A percentile compares a stretch with the other conserved stretches of the same genome.
These are phyloP conservation scores for Botia almorhae DNA, from an alignment of 2,797 vertebrate genomes.

Conservation along the genomic window DNA sequence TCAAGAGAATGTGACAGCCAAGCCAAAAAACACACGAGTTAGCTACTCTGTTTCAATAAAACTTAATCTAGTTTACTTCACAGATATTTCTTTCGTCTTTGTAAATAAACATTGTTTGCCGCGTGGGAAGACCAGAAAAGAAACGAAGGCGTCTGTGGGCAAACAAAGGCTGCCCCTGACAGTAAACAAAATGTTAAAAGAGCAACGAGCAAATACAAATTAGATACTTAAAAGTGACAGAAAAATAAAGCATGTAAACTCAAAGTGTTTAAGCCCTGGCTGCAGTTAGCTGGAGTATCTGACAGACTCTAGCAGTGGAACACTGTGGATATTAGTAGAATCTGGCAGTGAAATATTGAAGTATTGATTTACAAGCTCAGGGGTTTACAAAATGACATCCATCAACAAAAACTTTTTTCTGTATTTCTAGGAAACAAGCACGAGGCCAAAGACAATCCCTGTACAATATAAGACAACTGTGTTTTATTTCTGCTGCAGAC, in stretches of 20 bases:
- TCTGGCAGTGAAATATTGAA: conserved; percentile 40
- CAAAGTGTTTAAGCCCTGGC: neutral
- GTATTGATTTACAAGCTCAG: conserved; percentile 51
- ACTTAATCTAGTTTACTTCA: conserved; percentile 31
- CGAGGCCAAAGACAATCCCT: conserved; percentile 18
- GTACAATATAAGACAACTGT: conserved; percentile 8
- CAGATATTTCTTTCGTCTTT: conserved; percentile 2
- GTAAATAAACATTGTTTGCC: conserved; percentile 12
- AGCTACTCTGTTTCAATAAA: conserved; percentile 40
- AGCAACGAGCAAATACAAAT: conserved; percentile 15
- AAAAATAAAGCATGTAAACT: conserved; percentile 16
- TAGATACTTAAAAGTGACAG: conserved; percentile 7
- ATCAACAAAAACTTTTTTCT: conserved; percentile 37
- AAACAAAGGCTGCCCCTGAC: neutral
- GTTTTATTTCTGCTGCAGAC: conserved; percentile 34
- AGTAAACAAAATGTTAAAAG: conserved; percentile 5
- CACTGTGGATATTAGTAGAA: conserved; percentile 22
- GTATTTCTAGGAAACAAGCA: conserved; percentile 43
- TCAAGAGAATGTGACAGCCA: conserved; percentile 40
- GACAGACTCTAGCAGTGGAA: conserved; percentile 30
- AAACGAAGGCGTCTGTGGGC: neutral
- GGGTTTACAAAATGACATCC: conserved; percentile 51
- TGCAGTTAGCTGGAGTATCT: conserved; percentile 7
- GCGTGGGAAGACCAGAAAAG: neutral
- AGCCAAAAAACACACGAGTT: conserved; percentile 37